Evolutionary conservation across 1,140 invertebrate species (phyloP).

Genomic region (Drosophila bocqueti): DNA sequence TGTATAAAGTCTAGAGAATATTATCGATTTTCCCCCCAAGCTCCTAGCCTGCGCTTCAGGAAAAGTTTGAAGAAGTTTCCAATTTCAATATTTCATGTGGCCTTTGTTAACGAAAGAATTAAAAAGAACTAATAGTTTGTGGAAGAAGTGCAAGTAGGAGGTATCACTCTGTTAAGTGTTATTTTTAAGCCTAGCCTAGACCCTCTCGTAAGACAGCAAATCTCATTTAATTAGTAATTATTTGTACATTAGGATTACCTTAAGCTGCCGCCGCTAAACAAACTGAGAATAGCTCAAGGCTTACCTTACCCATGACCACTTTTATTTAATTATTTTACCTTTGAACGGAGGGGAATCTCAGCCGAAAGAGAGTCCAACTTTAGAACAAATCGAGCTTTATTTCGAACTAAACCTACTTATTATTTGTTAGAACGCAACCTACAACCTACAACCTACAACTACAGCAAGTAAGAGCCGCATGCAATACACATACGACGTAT

Average conservation of each 20-base stretch:
- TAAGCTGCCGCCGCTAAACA: constrained; percentile 26
- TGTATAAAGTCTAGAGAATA: constrained; percentile 51
- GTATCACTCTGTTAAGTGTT: constrained; percentile 50
- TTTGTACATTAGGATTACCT: constrained; percentile 44
- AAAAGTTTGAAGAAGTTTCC: constrained; percentile 60
- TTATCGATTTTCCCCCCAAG: constrained; percentile 12
- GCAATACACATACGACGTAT: constrained; percentile 74
- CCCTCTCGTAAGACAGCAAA: constrained; percentile 41
- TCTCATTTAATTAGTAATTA: constrained; percentile 59
- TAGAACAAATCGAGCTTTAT: constrained; percentile 76
- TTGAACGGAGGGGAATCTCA: constrained; percentile 53
- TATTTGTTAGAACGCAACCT: constrained; percentile 38
- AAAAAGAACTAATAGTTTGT: constrained; percentile 20
- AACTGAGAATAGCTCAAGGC: constrained; percentile 42
- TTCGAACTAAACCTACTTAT: constrained; percentile 52
- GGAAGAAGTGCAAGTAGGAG: not conserved
- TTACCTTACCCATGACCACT: constrained; percentile 3
- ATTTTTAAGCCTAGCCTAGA: constrained; percentile 52
- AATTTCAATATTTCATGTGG: constrained; percentile 80
- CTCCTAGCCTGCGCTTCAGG: constrained; percentile 4
- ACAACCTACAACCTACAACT: constrained; percentile 5
- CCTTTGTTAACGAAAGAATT: constrained; percentile 64
- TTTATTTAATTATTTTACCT: constrained; percentile 32
- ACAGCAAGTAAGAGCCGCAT: constrained; percentile 27
- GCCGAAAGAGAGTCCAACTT: constrained; percentile 27